phyloP scores from a whole-genome alignment of 2,113 vertebrate genomes.

The Steatornis caripensis region DNA sequence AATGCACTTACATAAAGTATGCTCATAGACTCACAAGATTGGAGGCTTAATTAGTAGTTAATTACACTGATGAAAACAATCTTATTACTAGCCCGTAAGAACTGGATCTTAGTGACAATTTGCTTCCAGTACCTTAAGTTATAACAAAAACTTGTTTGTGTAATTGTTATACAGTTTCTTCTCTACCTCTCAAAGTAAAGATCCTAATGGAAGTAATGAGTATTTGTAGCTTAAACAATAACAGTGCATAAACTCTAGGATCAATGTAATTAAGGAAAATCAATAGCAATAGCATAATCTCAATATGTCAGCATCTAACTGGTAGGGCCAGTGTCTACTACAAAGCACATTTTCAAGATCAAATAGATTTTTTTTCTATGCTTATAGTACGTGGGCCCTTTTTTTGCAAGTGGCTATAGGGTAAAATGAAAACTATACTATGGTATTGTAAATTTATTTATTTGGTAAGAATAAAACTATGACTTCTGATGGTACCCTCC shows the following conservation, averaged over 20 bases:
- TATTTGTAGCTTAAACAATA: slow-evolving; percentile 44
- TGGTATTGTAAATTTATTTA: background rate
- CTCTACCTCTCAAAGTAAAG: background rate
- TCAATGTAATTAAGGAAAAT: slow-evolving; percentile 62
- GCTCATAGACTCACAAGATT: background rate
- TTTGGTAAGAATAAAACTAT: background rate
- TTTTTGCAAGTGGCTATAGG: background rate
- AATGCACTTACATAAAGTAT: background rate
- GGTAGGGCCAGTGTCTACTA: background rate
- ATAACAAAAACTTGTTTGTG: background rate
- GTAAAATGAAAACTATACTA: background rate
- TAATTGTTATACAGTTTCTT: background rate
- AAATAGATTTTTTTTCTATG: background rate
- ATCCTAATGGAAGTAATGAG: background rate
- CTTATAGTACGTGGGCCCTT: background rate
- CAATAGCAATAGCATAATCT: slow-evolving; percentile 44
- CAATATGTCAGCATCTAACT: slow-evolving; percentile 7
- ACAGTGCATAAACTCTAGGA: slow-evolving; percentile 6
- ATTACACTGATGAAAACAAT: background rate
- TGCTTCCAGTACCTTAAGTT: background rate
- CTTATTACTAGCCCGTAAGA: background rate
- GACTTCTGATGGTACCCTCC: background rate
- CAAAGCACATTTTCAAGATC: background rate
- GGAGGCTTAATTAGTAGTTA: background rate
- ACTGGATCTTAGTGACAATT: background rate